Evolutionary conservation across 2,888 invertebrate genomes (phyloP), one percentile per base, ranked within the genome.

Genomic region (Parnassius smintheus): DNA sequence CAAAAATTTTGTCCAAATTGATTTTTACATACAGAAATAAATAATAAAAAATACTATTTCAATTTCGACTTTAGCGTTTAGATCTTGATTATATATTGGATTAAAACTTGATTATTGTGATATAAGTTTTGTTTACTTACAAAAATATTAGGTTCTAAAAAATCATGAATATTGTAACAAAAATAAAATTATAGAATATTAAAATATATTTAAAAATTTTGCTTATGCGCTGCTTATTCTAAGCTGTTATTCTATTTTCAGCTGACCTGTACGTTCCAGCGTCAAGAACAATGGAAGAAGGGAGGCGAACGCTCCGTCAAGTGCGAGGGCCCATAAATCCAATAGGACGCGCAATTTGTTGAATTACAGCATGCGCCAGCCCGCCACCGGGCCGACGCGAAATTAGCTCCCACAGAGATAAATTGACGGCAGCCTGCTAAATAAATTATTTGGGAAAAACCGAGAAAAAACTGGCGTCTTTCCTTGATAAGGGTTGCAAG

Each of bases 401-500:
- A 91, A 91, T 91, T 91, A 91, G 91, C 91, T 89, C 88, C 87
- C 88, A 82, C 86, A 82, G 88, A 90, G 91, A 91, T 91, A 91
- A 91, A 91, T 91, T 89, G 91, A 90, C 83, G 90, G 86, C 85
- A 78, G 85, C 72, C 87, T 82, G 89, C 90, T 90, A 91, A 91
- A 91, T 91, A 91, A 91, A 91, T 91, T 91, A 91, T 91, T 91
- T 90, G 91, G 91, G 91, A 91, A 91, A 87, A 91, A 91, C 90
- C 91, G 88, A 88, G 90, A 89, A 91, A 91, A 91, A 91, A 90
- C 88, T 83, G 82, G 83, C 89, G 82, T 90, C 89, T 91, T 91
- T 82, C 81, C 86, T 90, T 91, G 91, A 91, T 91, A 91, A 91
- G 91, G 91, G 91, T 91, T 90, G 88, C 81, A 84, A 77, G 81